Base-by-base conservation (phyloP, 1,140 invertebrate species). In the Kradibia gibbosae region DNA sequence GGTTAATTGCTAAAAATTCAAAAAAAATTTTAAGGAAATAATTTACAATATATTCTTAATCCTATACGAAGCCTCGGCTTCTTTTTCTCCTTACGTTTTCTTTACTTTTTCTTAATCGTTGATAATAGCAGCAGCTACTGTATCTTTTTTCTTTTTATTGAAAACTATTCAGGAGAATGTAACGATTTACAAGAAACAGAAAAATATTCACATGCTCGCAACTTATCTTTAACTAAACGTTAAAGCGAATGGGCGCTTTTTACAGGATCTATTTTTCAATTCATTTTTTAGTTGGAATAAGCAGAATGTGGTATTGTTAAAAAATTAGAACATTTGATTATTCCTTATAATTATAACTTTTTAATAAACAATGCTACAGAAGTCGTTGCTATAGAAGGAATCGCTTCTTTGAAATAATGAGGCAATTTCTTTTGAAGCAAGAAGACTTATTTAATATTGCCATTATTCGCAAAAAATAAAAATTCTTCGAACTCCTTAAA, bases 161-260 rank as follows among this genome's bases (percentile, higher is more conserved):
- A 15, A 70, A 81, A 81, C 36, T 25, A 60, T 22, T 45, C 45
- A 0, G n/a, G 48, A 55, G 17, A 1, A 71, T 71, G 74, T 81
- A 77, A 81, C 65, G 80, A 81, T 77, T 62, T 55, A 81, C 45
- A 70, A 76, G 76, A 70, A 48, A 45, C 50, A 53, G 79, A 42
- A 34, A 34, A 39, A 28, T 8, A 60, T 34, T 50, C 28, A 74
- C 65, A 31, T 50, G 45, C 25, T 42, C 25, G 42, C 53, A 73
- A 55, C 45, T 34, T 65, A 65, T 36, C 36, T 2, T 42, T 42
- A 39, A 8, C 20, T 70, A 45, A 79, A 55, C 48, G 28, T 31
- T 7, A 72, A 72, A 77, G 3, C 10, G 42, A 45, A 45, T 45
- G 5, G 42, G 42, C 13, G 13, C 13, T 45, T 45, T 45, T 45